Percentiles rank a stretch among this genome's conserved stretches.
Evolutionary conservation across 2,113 vertebrate species (phyloP).

Genomic region (Galeopterus variegatus): DNA sequence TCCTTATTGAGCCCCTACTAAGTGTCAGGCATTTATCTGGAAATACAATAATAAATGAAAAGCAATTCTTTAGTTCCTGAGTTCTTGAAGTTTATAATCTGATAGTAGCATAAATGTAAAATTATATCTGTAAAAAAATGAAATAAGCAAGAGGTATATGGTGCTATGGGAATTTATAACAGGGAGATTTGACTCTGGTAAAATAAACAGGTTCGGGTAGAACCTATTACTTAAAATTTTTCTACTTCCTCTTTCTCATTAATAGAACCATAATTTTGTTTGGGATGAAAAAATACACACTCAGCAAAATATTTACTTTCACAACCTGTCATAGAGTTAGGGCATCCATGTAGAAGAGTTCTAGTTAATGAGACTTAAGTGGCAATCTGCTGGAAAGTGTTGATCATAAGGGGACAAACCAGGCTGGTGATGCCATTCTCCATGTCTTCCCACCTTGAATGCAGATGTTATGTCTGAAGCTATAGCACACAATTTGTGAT

Average conservation of each 20-base stretch:
- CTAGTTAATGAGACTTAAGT: neutral
- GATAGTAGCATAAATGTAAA: neutral
- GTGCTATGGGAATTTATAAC: neutral
- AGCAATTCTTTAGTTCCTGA: neutral
- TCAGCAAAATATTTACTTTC: neutral
- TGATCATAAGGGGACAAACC: neutral
- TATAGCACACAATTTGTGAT: neutral
- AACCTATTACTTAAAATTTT: neutral
- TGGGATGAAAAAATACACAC: neutral
- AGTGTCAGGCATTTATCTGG: neutral
- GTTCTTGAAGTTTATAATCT: neutral
- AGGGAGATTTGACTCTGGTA: neutral
- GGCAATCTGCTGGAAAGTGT: neutral
- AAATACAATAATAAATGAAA: neutral
- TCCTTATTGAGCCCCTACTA: neutral
- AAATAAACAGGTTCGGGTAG: neutral
- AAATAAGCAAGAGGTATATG: neutral
- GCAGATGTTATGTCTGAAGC: neutral
- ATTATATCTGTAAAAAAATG: neutral
- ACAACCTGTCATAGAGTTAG: neutral
- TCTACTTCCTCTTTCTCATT: neutral
- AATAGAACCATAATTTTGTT: neutral
- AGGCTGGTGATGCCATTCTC: neutral
- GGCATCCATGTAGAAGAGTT: neutral
- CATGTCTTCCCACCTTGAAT: neutral